These are phyloP conservation scores for Otis tarda DNA, from an alignment of 2,113 vertebrate species.

Conservation along the genomic window DNA sequence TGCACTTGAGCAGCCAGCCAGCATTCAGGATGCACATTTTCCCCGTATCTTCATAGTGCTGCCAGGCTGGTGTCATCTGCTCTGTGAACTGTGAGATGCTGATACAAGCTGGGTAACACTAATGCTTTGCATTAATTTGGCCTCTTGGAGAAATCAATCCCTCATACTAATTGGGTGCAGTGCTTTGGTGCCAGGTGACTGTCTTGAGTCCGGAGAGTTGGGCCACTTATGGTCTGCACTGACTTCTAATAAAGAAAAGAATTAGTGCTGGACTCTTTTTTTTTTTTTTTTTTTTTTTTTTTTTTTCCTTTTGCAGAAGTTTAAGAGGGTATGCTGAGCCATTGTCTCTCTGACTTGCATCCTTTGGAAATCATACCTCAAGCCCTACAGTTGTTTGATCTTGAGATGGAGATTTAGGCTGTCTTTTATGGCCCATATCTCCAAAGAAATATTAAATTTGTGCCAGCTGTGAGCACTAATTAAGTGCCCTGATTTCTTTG, in stretches of 20 bases:
- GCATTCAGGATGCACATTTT: not conserved
- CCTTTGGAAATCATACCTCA: not conserved
- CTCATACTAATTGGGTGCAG: slow-evolving; percentile 64
- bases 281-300: not conserved
- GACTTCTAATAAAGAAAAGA: slow-evolving; percentile 36
- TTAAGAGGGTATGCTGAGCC: not conserved
- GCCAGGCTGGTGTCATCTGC: slow-evolving; percentile 33
- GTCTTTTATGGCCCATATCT: not conserved
- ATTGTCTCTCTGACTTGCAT: not conserved
- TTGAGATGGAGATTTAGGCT: not conserved
- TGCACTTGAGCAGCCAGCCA: not conserved
- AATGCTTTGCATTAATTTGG: slow-evolving; percentile 64
- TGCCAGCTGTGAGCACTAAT: not conserved
- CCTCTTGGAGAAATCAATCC: slow-evolving; percentile 60
- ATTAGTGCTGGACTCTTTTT: not conserved
- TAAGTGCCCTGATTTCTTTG: not conserved
- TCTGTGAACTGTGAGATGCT: slow-evolving; percentile 54
- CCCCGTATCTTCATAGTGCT: not conserved
- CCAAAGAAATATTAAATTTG: not conserved
- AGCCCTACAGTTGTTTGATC: not conserved
- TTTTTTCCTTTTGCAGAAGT: not conserved
- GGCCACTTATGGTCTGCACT: slow-evolving; percentile 31
- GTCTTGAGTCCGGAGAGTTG: slow-evolving; percentile 45
- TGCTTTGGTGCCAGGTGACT: slow-evolving; percentile 53
- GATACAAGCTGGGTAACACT: slow-evolving; percentile 65